A percentile compares a stretch with the other conserved stretches of the same genome.
phyloP scores from a whole-genome alignment of 2,113 vertebrate species.

The Athene noctua region DNA sequence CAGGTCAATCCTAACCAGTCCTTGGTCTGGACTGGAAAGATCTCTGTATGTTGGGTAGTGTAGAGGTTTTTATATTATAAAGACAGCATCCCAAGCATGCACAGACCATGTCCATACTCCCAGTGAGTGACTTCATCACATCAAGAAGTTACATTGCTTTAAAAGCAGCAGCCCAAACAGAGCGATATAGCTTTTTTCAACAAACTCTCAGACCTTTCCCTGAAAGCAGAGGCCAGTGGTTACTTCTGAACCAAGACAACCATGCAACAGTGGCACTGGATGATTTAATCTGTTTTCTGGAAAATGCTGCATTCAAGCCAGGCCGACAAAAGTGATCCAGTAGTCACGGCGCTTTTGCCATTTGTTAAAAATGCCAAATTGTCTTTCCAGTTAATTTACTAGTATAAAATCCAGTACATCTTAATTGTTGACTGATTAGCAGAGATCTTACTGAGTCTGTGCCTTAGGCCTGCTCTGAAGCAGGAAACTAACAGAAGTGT shows the following conservation, averaged over 20 bases:
- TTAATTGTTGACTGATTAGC: neutral
- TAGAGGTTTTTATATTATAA: neutral
- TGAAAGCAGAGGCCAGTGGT: neutral
- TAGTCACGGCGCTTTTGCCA: neutral
- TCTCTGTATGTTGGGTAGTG: neutral
- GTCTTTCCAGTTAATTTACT: neutral
- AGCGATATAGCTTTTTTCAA: neutral
- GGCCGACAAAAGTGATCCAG: neutral
- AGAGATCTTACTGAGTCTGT: neutral
- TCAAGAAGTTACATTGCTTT: neutral
- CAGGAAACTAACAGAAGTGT: neutral
- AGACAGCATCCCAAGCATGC: neutral
- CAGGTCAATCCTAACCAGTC: neutral
- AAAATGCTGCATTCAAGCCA: neutral
- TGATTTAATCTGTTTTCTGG: neutral
- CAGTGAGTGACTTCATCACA: neutral
- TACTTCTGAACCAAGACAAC: neutral
- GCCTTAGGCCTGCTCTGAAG: neutral
- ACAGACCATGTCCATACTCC: accelerated
- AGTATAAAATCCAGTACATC: neutral
- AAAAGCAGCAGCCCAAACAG: neutral
- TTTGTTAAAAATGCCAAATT: neutral
- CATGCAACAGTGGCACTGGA: neutral
- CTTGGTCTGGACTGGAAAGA: neutral
- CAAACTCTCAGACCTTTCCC: neutral